These are phyloP conservation scores for Mormyrops boulengeri DNA, from an alignment of 2,797 vertebrate species.

Conservation along the genomic window DNA sequence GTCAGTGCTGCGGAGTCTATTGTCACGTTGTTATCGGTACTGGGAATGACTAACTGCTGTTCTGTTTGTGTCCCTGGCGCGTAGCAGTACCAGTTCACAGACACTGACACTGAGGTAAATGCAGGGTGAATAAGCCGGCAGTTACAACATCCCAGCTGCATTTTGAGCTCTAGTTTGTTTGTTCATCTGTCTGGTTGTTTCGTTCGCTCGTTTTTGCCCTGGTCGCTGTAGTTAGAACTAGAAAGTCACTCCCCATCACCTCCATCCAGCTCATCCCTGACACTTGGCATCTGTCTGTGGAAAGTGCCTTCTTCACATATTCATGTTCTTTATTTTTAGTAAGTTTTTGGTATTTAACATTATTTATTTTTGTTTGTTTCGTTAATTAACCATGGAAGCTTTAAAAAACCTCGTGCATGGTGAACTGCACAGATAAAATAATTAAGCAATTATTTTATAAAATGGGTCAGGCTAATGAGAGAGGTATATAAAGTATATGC, in stretches of 20 bases:
- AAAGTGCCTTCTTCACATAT: neutral
- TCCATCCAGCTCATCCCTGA: slow-evolving; percentile 43
- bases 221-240: slow-evolving; percentile 52
- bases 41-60: slow-evolving; percentile 62
- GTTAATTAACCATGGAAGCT: neutral
- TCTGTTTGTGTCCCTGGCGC: slow-evolving; percentile 64
- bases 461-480: neutral
- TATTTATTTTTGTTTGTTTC: neutral
- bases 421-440: neutral
- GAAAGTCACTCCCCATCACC: slow-evolving; percentile 43
- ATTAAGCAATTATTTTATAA: neutral
- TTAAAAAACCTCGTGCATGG: neutral
- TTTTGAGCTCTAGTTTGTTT: slow-evolving; percentile 50
- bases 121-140: slow-evolving; percentile 50
- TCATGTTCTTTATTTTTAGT: neutral
- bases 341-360: neutral
- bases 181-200: neutral
- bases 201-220: slow-evolving; percentile 53
- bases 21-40: slow-evolving; percentile 21
- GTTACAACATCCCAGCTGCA: slow-evolving; percentile 55
- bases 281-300: neutral
- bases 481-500: neutral
- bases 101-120: slow-evolving; percentile 84
- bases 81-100: slow-evolving; percentile 84
- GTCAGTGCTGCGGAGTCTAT: neutral